A percentile compares a stretch with the other conserved stretches of the same genome.
Evolutionary conservation across 1,140 invertebrate species (phyloP).

Genomic region (Mercenaria mercenaria): DNA sequence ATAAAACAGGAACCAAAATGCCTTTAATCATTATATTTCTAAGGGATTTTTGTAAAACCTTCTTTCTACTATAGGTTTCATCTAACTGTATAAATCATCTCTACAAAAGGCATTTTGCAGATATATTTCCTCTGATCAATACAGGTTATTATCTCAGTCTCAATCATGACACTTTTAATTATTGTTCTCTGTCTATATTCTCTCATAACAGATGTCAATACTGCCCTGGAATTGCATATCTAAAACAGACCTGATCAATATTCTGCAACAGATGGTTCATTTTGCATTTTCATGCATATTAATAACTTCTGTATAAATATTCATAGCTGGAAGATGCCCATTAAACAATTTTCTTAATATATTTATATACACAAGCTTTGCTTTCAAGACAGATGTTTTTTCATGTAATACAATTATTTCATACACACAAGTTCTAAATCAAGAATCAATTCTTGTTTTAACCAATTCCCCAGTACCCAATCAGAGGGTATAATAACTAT

Average conservation of each 20-base stretch:
- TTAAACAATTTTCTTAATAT: too few species aligned
- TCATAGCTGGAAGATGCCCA: neutral
- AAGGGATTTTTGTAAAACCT: too few species aligned
- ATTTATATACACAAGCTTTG: too few species aligned
- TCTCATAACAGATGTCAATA: conserved; percentile 16
- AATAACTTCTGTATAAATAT: neutral
- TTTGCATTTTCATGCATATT: neutral
- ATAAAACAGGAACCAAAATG: too few species aligned
- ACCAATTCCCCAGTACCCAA: too few species aligned
- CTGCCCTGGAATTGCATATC: conserved; percentile 24
- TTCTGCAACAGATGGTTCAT: conserved; percentile 15
- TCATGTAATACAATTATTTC: too few species aligned
- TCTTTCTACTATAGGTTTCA: too few species aligned
- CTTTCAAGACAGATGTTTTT: too few species aligned
- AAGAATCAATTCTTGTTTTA: too few species aligned
- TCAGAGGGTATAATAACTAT: too few species aligned
- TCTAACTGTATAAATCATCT: neutral
- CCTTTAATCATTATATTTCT: too few species aligned
- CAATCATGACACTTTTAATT: conserved; percentile 47
- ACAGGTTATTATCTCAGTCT: neutral
- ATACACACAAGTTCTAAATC: too few species aligned
- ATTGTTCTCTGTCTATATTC: conserved; percentile 18
- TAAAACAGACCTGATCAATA: neutral
- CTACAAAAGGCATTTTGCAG: neutral
- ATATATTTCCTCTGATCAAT: conserved; percentile 18